Percentiles rank a stretch among this genome's conserved stretches.
phyloP scores from a whole-genome alignment of 2,113 vertebrate genomes.

The Myrmecobius fasciatus region DNA sequence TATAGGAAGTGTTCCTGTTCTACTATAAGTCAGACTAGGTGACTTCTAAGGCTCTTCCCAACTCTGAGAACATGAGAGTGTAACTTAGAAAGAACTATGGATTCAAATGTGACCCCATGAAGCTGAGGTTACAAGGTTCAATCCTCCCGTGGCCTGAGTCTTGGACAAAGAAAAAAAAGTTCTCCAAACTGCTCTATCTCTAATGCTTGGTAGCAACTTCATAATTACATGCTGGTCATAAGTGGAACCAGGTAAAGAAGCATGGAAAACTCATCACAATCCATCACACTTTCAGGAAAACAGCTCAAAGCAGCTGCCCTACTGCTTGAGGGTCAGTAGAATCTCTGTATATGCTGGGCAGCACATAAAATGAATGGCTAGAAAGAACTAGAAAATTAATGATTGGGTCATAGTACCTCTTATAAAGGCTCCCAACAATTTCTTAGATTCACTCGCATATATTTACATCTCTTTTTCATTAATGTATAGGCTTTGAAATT shows the following conservation, averaged over 20 bases:
- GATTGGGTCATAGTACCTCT: neutral
- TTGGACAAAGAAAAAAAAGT: neutral
- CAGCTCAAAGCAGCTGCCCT: neutral
- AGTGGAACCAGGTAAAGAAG: neutral
- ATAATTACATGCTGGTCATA: neutral
- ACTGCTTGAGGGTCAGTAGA: neutral
- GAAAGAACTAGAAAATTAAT: neutral
- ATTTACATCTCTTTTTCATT: neutral
- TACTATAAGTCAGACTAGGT: neutral
- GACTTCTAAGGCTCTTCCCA: neutral
- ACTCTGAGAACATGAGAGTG: neutral
- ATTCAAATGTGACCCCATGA: neutral
- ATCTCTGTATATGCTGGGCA: neutral
- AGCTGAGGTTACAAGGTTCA: neutral
- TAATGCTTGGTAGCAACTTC: neutral
- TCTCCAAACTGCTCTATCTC: neutral
- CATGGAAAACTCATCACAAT: constrained; percentile 2
- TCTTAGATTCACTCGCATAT: neutral
- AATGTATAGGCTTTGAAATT: neutral
- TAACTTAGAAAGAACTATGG: neutral
- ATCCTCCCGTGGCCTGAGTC: neutral
- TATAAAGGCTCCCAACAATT: neutral
- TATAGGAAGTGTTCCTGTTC: neutral
- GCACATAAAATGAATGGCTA: neutral
- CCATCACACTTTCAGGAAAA: neutral